Percentiles rank a stretch among this genome's conserved stretches.
These are phyloP conservation scores for Macrophya annulata DNA, from an alignment of 2,888 invertebrate species.

Conservation along the genomic window DNA sequence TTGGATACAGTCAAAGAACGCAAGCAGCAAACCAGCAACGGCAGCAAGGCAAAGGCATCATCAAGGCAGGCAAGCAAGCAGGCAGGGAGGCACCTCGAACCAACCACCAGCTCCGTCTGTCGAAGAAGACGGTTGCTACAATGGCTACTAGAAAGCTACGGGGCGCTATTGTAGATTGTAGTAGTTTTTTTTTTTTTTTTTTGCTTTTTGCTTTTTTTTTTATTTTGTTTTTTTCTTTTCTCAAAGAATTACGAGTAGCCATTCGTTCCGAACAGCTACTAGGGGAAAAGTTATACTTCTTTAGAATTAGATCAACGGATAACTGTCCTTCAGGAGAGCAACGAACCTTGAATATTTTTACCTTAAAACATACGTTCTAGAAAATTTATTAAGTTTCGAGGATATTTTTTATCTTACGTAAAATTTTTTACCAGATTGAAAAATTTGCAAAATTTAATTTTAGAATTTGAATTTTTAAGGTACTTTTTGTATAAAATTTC, in stretches of 20 bases:
- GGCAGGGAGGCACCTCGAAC: slow-evolving; percentile 2
- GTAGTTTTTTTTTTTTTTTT: neutral
- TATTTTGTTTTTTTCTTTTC: neutral
- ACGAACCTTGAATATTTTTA: slow-evolving; percentile 24
- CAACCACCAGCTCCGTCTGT: slow-evolving; percentile 66
- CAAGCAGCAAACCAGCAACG: slow-evolving; percentile 9
- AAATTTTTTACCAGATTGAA: neutral
- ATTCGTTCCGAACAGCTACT: slow-evolving; percentile 4
- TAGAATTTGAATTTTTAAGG: too few relatives aligned
- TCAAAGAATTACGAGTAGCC: slow-evolving; percentile 16
- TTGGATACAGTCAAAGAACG: slow-evolving; percentile 30
- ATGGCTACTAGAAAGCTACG: neutral
- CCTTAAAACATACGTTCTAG: too few relatives aligned
- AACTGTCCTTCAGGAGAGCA: slow-evolving; percentile 60
- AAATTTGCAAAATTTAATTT: neutral
- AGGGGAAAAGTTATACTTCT: slow-evolving; percentile 27
- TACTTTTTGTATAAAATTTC: too few relatives aligned
- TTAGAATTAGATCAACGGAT: slow-evolving; percentile 61
- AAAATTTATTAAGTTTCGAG: neutral
- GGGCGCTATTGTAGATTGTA: neutral
- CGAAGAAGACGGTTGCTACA: slow-evolving; percentile 68
- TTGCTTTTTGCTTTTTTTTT: neutral
- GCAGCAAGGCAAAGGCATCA: neutral
- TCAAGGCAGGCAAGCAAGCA: slow-evolving; percentile 3
- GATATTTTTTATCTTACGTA: neutral